phyloP scores from a whole-genome alignment of 2,797 vertebrate genomes.

The Myiothlypis chrysogaster region DNA sequence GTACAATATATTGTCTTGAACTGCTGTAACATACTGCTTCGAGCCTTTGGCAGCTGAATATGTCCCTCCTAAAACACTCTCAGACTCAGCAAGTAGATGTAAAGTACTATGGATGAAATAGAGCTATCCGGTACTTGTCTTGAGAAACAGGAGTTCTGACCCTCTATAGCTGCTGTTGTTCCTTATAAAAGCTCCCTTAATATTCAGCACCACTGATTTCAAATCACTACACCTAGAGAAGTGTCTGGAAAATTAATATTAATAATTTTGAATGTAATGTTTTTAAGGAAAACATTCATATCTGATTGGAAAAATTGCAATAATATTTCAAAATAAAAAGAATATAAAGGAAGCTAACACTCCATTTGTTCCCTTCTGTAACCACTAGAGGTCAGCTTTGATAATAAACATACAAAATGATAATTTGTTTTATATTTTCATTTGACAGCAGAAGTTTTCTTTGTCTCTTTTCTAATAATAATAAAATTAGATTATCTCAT shows the following conservation, averaged over 20 bases:
- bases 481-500: not conserved
- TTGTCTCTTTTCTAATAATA: not conserved
- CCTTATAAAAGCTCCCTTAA: not conserved
- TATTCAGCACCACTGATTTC: not conserved
- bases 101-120: not conserved
- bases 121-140: not conserved
- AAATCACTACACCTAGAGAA: not conserved
- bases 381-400: constrained; percentile 32
- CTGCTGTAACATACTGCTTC: not conserved
- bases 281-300: not conserved
- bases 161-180: not conserved
- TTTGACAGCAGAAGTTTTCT: not conserved
- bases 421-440: not conserved
- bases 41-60: not conserved
- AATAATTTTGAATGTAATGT: not conserved
- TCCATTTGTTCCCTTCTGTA: not conserved
- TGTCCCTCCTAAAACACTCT: not conserved
- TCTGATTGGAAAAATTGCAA: not conserved
- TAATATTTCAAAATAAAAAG: not conserved
- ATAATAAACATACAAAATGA: not conserved
- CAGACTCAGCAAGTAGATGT: not conserved
- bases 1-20: not conserved
- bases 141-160: not conserved
- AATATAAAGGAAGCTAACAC: not conserved
- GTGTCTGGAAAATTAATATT: not conserved